These are phyloP conservation scores for Heteromurus nitidus DNA, from an alignment of 2,888 invertebrate species.

Conservation along the genomic window DNA sequence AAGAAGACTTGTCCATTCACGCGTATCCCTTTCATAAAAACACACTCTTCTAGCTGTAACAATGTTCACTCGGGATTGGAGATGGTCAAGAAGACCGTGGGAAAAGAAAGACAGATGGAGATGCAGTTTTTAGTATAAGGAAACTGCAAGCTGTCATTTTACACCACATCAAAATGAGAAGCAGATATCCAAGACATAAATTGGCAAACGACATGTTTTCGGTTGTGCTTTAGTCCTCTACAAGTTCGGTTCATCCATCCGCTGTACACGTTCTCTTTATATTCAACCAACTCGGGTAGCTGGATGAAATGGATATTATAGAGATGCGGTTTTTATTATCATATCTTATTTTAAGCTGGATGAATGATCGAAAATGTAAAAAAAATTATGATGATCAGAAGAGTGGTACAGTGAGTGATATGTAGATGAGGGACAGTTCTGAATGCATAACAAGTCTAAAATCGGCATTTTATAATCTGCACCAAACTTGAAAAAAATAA, in stretches of 20 bases:
- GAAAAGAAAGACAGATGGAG: conserved; percentile 70
- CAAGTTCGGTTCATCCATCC: neutral
- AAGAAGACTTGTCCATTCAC: neutral
- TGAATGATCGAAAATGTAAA: conserved; percentile 7
- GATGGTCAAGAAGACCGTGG: conserved; percentile 58
- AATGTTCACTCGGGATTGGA: neutral
- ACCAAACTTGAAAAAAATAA: too few species aligned
- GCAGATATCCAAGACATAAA: conserved; percentile 39
- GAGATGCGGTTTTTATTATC: conserved; percentile 8
- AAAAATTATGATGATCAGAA: conserved; percentile 26
- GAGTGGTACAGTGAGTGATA: conserved; percentile 24
- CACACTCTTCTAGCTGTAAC: neutral
- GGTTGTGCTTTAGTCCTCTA: neutral
- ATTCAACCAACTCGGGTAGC: conserved; percentile 4
- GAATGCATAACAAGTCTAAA: conserved; percentile 32
- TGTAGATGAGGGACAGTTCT: conserved; percentile 36
- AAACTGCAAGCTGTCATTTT: conserved; percentile 66
- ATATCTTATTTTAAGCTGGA: neutral
- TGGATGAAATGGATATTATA: too few species aligned
- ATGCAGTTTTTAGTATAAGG: conserved; percentile 56
- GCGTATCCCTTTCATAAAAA: neutral
- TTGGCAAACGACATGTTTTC: conserved; percentile 61
- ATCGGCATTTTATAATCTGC: conserved; percentile 12
- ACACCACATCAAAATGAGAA: conserved; percentile 40
- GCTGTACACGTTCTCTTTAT: neutral